Evolutionary conservation across 2,797 vertebrate genomes (phyloP).

Genomic region (Pelochelys cantorii): DNA sequence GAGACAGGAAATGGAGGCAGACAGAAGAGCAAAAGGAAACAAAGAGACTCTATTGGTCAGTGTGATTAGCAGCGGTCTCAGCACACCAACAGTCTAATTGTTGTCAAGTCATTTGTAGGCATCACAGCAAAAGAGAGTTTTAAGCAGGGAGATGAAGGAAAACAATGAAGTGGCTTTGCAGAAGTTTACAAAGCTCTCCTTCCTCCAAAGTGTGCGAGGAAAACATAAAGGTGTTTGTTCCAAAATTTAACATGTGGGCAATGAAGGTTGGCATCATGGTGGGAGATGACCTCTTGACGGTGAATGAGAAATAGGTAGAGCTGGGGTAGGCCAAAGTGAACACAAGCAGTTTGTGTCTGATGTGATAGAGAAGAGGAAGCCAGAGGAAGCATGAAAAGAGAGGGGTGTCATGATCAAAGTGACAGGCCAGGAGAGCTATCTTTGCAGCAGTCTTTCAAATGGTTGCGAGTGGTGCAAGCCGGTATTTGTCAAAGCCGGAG

Average conservation of each 20-base stretch:
- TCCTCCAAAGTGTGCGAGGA: background rate
- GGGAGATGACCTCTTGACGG: background rate
- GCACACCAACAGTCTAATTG: background rate
- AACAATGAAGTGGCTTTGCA: background rate
- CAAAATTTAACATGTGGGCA: background rate
- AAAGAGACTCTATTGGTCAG: background rate
- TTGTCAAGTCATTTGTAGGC: background rate
- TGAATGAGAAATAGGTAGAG: background rate
- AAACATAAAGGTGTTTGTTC: background rate
- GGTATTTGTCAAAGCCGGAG: background rate
- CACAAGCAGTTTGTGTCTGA: background rate
- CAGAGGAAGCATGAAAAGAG: background rate
- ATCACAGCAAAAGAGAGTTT: background rate
- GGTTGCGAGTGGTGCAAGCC: background rate
- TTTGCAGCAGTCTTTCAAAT: background rate
- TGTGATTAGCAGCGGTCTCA: background rate
- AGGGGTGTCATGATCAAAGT: background rate
- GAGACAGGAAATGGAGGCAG: background rate
- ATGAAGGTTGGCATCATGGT: background rate
- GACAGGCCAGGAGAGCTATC: background rate
- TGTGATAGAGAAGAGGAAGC: background rate
- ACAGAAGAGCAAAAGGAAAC: background rate
- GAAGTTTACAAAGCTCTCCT: background rate
- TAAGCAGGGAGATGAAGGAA: background rate
- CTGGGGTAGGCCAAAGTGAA: background rate